Conservation (phyloP, 2,888 invertebrate species). For the Polydesmus complanatus region DNA sequence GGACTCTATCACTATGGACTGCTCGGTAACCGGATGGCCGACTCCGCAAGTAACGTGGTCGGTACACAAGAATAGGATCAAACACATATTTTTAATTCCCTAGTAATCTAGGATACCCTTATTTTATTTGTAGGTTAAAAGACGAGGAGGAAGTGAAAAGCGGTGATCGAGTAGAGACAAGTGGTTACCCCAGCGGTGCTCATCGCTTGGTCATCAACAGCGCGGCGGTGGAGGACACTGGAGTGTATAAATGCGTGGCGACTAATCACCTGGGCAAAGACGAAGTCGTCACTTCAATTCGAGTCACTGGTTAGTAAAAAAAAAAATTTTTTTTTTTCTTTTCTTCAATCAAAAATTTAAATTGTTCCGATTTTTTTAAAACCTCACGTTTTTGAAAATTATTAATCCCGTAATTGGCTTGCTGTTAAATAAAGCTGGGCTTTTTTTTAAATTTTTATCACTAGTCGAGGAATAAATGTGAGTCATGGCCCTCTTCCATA, state of each 20-base stretch:
- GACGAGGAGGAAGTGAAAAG: slow-evolving; percentile 43
- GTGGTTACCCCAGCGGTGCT: slow-evolving; percentile 56
- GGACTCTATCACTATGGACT: slow-evolving; percentile 61
- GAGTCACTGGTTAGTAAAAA: slow-evolving; percentile 44
- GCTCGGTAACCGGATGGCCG: slow-evolving; percentile 60
- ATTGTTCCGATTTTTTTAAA: neutral
- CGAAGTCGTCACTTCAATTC: slow-evolving; percentile 56
- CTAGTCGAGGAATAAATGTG: too few relatives aligned
- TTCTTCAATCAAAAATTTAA: too few relatives aligned
- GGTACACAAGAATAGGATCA: slow-evolving; percentile 3
- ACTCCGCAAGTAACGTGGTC: slow-evolving; percentile 56
- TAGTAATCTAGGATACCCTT: neutral
- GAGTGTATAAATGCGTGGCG: slow-evolving; percentile 59
- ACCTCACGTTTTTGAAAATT: neutral
- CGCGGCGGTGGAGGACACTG: slow-evolving; percentile 54
- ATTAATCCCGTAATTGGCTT: neutral
- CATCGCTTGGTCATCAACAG: slow-evolving; percentile 52
- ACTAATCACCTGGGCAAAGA: slow-evolving; percentile 57
- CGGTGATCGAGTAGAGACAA: slow-evolving; percentile 47
- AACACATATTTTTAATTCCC: neutral
- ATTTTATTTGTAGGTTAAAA: slow-evolving; percentile 36
- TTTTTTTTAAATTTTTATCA: neutral
- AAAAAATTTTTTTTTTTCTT: too few relatives aligned
- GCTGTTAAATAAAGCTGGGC: neutral
- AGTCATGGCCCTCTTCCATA: too few relatives aligned